A percentile compares a stretch with the other conserved stretches of the same genome.
Evolutionary conservation across 2,888 invertebrate genomes (phyloP).

Genomic region (Zhengitettix transpicula): DNA sequence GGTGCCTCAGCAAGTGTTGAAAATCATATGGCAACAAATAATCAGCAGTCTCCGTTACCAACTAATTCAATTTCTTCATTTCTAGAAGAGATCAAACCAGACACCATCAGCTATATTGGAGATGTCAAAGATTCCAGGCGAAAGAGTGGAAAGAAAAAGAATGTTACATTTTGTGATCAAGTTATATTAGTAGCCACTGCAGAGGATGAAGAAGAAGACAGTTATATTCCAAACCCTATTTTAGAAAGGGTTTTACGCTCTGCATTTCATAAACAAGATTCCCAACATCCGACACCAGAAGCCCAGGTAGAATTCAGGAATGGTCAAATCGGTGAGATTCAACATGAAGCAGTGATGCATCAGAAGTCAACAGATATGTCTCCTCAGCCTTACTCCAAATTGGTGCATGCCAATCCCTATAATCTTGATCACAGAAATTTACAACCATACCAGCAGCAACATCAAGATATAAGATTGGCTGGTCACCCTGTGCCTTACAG

Average conservation of each 20-base stretch:
- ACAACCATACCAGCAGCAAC: not conserved
- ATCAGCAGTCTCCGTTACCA: not conserved
- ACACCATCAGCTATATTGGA: not conserved
- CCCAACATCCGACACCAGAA: not conserved
- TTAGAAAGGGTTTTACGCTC: slow-evolving; percentile 70
- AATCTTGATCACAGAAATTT: slow-evolving; percentile 2
- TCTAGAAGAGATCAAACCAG: not conserved
- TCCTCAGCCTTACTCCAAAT: not conserved
- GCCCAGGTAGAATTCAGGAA: slow-evolving; percentile 26
- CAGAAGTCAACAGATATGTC: slow-evolving; percentile 19
- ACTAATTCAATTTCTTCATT: not conserved
- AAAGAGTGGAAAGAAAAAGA: slow-evolving; percentile 68
- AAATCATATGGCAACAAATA: not conserved
- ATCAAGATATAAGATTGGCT: not conserved
- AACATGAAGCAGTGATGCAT: slow-evolving; percentile 20
- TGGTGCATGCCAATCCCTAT: not conserved
- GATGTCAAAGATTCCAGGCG: slow-evolving; percentile 33
- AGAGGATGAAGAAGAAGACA: slow-evolving; percentile 80
- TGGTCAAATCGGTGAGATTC: slow-evolving; percentile 24
- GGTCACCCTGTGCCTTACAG: slow-evolving; percentile 1
- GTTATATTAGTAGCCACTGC: slow-evolving; percentile 84
- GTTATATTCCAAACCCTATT: slow-evolving; percentile 81
- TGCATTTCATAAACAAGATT: slow-evolving; percentile 50
- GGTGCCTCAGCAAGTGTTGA: slow-evolving; percentile 2
- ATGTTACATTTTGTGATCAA: slow-evolving; percentile 88